phyloP scores from a whole-genome alignment of 2,888 invertebrate species.

The Dioctria linearis region DNA sequence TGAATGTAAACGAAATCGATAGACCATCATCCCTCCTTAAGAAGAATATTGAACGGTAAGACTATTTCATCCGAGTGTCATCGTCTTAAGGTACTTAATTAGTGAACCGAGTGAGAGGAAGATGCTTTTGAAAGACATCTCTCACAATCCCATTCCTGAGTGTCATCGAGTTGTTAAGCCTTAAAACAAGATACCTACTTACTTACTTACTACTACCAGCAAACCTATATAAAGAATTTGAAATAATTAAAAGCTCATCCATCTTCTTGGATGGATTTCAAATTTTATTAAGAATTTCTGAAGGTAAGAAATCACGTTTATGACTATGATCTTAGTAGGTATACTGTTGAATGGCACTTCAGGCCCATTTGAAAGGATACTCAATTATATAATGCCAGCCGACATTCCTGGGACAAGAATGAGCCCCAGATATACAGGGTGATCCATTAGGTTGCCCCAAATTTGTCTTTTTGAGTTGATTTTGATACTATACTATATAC shows the following conservation, averaged over 20 bases:
- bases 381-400: not conserved
- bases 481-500: not conserved
- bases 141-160: conserved; percentile 19
- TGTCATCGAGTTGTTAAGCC: conserved; percentile 20
- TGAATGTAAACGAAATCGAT: conserved; percentile 20
- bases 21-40: conserved; percentile 12
- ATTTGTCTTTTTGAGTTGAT: not conserved
- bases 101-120: conserved; percentile 22
- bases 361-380: not conserved
- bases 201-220: not conserved
- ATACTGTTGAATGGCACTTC: not conserved
- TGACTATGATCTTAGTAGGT: not conserved
- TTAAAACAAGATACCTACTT: conserved; percentile 7
- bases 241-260: conserved; percentile 40
- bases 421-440: not conserved
- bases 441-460: not conserved
- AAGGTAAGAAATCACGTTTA: conserved; percentile 38
- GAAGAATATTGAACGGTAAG: conserved; percentile 18
- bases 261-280: conserved; percentile 20
- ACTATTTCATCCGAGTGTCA: conserved; percentile 37
- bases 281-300: conserved; percentile 24
- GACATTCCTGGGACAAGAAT: not conserved
- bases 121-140: conserved; percentile 23
- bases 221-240: not conserved
- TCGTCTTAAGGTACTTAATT: conserved; percentile 45